Base-by-base conservation (phyloP, 92 coral and sea anemone species). In the Porites rus region DNA sequence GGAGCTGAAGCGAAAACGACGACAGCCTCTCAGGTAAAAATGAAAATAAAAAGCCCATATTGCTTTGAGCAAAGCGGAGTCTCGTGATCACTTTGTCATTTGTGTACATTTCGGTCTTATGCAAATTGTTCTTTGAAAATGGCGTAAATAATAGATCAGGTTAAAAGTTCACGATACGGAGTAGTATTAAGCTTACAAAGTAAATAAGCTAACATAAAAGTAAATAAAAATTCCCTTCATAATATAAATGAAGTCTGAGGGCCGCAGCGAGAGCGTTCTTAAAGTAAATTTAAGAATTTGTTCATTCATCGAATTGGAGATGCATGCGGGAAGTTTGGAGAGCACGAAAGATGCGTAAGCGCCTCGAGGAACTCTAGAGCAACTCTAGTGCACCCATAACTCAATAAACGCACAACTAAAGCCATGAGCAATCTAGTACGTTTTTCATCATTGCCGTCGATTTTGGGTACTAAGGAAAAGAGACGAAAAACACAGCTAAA, bases 1-100 rank as follows among this genome's bases (percentile, higher is more conserved):
- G 91, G 92, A 71, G 46, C 43, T 31, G 96, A 92, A 72, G 93
- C 91, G n/a, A 86, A 82, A 72, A 77, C 93, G 28, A 88, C 96
- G n/a, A 89, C 83, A 83, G 75, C 91, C 46, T 69, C 90, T 53
- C 85, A 94, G 86, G 97, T 89, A 79, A 54, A 53, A 13, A 38
- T 38, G 46, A 38, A 38, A 62, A 19, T 51, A 25, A 18, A 53
- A 58, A 31, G 31, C 46, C 6, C 16, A 38, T 38, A 38, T 67
- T 69, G 16, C 6, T 85, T 52, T 20, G 25, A 81, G 22, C 61
- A 54, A 52, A 68, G 51, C 28, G 4, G 12, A 8, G 72, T 50
- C 66, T 17, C 19, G 19, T 58, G 24, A 24, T 38, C 20, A 16
- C 7, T 50, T 43, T 72, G 38, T 62, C 12, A 22, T 31, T 75